Base-by-base conservation (phyloP, 2,113 vertebrate genomes). In the Panurus biarmicus region DNA sequence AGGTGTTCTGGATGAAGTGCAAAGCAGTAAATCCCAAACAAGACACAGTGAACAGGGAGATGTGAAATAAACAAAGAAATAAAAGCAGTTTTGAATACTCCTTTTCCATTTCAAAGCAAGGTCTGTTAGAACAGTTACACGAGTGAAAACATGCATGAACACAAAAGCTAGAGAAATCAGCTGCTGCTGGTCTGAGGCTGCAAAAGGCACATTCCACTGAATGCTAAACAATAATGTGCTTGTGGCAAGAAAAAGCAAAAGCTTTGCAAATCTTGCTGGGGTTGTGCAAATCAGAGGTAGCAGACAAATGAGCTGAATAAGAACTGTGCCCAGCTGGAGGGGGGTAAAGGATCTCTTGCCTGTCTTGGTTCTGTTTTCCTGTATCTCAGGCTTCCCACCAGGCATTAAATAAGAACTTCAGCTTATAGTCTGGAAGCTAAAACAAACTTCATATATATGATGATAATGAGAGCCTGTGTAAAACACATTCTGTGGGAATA, bases 1-100 rank as follows among this genome's bases (percentile, higher is more conserved):
- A 98, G 98, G 99, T 98, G 98, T 97, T 99, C 99, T 99, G 99
- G 97, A 96, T 97, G 97, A 93, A 96, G 80, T 95, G 96, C 97
- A 96, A 97, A 98, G 98, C 98, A 98, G 97, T 96, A 98, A 97
- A 97, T 98, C 97, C 97, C 97, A 98, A 93, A 97, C 93, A 92
- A 96, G 97, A 97, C 97, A 98, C 97, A 97, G 96, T 96, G 95
- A 94, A 98, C 97, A 98, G 98, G 96, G 97, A 96, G 96, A 98
- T 80, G 92, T n/a, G 85, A 97, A 97, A 87, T 88, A 89, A 97
- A 79, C 51, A 77, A 95, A 97, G 98, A 98, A 98, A 97, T 88
- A 94, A 97, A 98, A 73, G 42, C 95, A 97, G 85, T 73, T 95
- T 87, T 96, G 97, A 94, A 95, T 89, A 97, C 86, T 51, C 67